These are phyloP conservation scores for Sebastes oblongus DNA, from an alignment of 2,797 vertebrate genomes.

Conservation along the genomic window DNA sequence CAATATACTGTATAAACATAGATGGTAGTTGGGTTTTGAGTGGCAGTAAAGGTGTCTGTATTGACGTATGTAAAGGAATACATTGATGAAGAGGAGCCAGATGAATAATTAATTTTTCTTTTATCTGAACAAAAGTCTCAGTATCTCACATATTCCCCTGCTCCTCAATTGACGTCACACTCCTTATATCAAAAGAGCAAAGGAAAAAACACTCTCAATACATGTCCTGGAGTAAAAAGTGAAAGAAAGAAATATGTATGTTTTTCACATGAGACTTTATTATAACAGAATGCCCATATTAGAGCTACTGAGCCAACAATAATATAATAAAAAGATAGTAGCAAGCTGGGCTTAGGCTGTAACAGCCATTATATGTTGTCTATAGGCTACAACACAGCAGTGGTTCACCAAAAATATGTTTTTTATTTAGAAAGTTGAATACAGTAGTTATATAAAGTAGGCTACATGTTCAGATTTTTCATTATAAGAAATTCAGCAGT, in stretches of 20 bases:
- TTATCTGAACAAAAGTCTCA: not conserved
- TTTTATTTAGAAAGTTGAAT: no score
- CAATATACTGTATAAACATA: not conserved
- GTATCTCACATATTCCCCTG: not conserved
- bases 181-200: not conserved
- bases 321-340: not conserved
- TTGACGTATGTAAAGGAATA: not conserved
- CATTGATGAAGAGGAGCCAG: slow-evolving; percentile 5
- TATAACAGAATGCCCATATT: not conserved
- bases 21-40: not conserved
- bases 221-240: not conserved
- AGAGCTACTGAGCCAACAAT: not conserved
- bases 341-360: not conserved
- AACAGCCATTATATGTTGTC: not conserved
- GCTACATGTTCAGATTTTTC: no score
- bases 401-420: not conserved
- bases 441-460: no score
- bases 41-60: not conserved
- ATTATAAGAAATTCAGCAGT: no score
- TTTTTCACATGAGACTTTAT: not conserved
- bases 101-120: slow-evolving; percentile 5
- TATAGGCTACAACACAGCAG: not conserved
- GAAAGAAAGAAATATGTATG: not conserved
- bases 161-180: not conserved
- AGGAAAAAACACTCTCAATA: not conserved